Conservation (phyloP, 2,797 vertebrate genomes). For the Gymnothorax reevesii region DNA sequence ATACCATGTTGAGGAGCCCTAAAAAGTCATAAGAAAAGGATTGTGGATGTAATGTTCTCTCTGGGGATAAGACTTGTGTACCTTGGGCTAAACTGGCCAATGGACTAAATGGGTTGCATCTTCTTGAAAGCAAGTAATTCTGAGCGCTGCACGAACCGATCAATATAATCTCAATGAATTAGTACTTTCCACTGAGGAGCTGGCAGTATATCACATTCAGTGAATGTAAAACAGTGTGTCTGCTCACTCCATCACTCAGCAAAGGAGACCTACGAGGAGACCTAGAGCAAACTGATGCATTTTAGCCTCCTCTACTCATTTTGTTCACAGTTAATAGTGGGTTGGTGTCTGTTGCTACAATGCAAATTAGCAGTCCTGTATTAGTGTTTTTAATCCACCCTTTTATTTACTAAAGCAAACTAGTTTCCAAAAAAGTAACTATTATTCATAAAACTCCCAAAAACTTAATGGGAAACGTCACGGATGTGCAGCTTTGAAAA, state of each 20-base stretch:
- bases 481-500: neutral
- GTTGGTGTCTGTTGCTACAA: neutral
- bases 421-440: neutral
- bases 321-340: neutral
- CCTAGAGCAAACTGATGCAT: neutral
- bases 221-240: neutral
- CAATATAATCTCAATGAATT: slow-evolving; percentile 7
- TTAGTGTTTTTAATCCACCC: neutral
- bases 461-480: neutral
- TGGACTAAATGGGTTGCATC: neutral
- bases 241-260: neutral
- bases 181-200: neutral
- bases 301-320: neutral
- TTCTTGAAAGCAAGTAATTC: neutral
- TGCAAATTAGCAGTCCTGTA: neutral
- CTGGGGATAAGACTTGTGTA: neutral
- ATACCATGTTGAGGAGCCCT: neutral
- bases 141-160: neutral
- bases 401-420: neutral
- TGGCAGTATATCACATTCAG: neutral
- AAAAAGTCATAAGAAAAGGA: slow-evolving; percentile 8
- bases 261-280: neutral
- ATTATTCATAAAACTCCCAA: neutral
- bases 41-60: neutral
- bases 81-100: neutral